A percentile compares a stretch with the other conserved stretches of the same genome.
Conservation (phyloP, 2,888 invertebrate genomes). For the Trichacis sp. region DNA sequence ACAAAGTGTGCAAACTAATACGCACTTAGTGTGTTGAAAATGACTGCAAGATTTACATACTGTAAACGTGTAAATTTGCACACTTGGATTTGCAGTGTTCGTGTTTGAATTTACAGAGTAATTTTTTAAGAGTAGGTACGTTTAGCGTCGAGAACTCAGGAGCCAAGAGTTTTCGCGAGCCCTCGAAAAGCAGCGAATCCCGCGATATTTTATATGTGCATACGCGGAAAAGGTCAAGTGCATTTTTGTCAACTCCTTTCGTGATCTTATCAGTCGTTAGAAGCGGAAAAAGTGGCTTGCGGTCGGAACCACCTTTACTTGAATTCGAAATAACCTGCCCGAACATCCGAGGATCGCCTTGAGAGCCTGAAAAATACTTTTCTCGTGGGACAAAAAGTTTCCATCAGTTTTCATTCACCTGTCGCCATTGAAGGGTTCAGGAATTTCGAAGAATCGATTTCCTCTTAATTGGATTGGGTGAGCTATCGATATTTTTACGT, state of each 20-base stretch:
- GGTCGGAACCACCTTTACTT: background rate
- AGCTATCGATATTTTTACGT: background rate
- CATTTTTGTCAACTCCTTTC: constrained; percentile 35
- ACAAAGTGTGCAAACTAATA: no score
- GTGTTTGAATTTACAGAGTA: background rate
- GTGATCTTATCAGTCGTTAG: constrained; percentile 34
- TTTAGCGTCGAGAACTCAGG: no score
- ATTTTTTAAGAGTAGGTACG: background rate
- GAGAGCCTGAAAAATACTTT: background rate
- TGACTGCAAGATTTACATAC: no score
- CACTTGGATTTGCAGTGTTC: no score
- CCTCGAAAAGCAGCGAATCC: constrained; percentile 52
- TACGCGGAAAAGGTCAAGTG: constrained; percentile 44
- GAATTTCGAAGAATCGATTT: background rate
- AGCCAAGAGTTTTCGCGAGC: no score
- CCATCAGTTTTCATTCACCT: background rate
- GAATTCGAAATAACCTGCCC: background rate
- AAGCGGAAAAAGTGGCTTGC: constrained; percentile 30
- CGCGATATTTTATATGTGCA: constrained; percentile 55
- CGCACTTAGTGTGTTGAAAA: no score
- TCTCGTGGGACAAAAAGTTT: background rate
- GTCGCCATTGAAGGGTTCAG: background rate
- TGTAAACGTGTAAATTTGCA: no score
- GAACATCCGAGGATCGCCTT: background rate
- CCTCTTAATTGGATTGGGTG: background rate